These are phyloP conservation scores for Tupaia chinensis DNA, from an alignment of 2,113 vertebrate genomes.

Conservation along the genomic window DNA sequence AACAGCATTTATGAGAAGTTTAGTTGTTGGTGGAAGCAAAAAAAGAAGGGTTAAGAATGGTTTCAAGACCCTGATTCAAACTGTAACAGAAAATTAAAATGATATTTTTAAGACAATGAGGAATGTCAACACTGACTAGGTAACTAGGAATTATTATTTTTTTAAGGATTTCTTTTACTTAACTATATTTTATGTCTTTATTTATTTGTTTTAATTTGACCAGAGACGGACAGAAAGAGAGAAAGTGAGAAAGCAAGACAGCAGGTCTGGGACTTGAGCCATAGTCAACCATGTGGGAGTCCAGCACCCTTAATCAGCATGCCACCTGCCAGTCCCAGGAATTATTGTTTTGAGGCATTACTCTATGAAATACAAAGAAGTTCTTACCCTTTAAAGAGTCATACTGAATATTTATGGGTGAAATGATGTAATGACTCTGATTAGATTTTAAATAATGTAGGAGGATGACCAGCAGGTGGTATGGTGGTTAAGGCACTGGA, in stretches of 20 bases:
- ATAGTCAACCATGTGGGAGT: no score
- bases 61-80: neutral
- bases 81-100: neutral
- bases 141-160: neutral
- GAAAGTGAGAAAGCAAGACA: no score
- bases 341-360: neutral
- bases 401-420: neutral
- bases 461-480: neutral
- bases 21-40: neutral
- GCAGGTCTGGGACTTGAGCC: no score
- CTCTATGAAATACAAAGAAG: neutral
- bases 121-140: neutral
- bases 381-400: neutral
- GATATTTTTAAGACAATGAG: neutral
- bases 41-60: neutral
- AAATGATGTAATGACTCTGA: neutral
- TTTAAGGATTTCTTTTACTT: neutral
- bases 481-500: no score
- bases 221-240: no score
- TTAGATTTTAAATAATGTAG: conserved; percentile 22
- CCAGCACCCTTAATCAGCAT: no score
- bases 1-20: neutral
- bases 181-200: no score
- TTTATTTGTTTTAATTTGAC: no score
- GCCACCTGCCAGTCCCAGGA: no score